These are phyloP conservation scores for Diaperis boleti DNA, from an alignment of 2,888 invertebrate species.

Conservation along the genomic window DNA sequence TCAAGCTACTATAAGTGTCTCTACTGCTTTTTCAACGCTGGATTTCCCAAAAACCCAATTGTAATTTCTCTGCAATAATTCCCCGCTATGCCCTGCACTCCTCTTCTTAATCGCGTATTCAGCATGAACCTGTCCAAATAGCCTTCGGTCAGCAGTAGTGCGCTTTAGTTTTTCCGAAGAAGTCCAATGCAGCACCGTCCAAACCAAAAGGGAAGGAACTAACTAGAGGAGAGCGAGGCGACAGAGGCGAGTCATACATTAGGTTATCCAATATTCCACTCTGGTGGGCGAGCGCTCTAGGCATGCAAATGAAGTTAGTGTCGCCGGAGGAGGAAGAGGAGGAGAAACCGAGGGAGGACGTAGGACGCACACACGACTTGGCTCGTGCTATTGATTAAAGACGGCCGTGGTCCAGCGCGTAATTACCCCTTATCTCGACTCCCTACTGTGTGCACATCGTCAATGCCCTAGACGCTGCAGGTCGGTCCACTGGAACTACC, in stretches of 20 bases:
- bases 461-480: constrained; percentile 35
- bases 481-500: constrained; percentile 18
- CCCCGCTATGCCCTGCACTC: constrained; percentile 32
- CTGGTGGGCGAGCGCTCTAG: constrained; percentile 65
- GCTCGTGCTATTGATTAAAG: constrained; percentile 66
- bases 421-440: constrained; percentile 64
- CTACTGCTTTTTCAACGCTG: too few relatives aligned
- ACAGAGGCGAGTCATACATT: constrained; percentile 63
- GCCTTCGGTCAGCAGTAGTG: constrained; percentile 56
- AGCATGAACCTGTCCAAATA: constrained; percentile 60
- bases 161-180: constrained; percentile 44
- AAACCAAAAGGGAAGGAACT: constrained; percentile 54
- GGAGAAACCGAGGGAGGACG: constrained; percentile 45
- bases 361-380: constrained; percentile 57
- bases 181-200: constrained; percentile 44
- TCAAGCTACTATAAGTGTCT: too few relatives aligned
- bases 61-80: neutral
- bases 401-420: constrained; percentile 66
- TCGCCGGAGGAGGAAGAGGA: constrained; percentile 57
- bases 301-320: constrained; percentile 68
- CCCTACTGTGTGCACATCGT: constrained; percentile 31
- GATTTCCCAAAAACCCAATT: neutral
- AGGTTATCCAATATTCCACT: constrained; percentile 67
- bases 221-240: constrained; percentile 53
- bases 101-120: constrained; percentile 58